Percentiles rank a stretch among this genome's conserved stretches.
phyloP scores from a whole-genome alignment of 1,140 invertebrate species.

The Temnothorax curvispinosus region DNA sequence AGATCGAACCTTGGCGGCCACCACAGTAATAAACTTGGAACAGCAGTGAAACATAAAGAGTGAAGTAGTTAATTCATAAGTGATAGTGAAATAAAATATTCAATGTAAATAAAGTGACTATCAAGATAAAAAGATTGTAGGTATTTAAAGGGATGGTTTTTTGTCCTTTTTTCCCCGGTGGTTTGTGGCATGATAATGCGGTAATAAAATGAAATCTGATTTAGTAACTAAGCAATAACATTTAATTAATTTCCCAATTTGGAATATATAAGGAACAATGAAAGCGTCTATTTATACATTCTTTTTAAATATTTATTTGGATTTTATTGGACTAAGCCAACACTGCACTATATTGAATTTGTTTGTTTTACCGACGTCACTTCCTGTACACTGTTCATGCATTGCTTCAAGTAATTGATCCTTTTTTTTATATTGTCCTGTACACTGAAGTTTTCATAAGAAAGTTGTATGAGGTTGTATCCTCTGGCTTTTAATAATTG shows the following conservation, averaged over 20 bases:
- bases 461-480: constrained; percentile 29
- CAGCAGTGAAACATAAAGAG: neutral
- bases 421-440: constrained; percentile 31
- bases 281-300: neutral
- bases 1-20: constrained; percentile 95
- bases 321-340: constrained; percentile 30
- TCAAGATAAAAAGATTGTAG: neutral
- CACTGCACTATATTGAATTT: neutral
- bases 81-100: constrained; percentile 29
- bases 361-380: neutral
- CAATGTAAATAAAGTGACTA: constrained; percentile 30
- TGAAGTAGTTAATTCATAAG: constrained; percentile 21
- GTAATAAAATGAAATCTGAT: constrained; percentile 9
- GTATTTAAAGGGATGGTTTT: neutral
- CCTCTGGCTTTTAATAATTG: constrained; percentile 42
- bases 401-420: neutral
- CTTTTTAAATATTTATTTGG: constrained; percentile 40
- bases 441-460: constrained; percentile 36
- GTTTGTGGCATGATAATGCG: neutral
- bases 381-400: constrained; percentile 25
- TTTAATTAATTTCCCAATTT: constrained; percentile 32
- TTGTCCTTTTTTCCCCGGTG: neutral
- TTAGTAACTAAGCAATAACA: neutral
- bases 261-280: neutral
- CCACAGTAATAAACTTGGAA: constrained; percentile 34